Base-by-base conservation (phyloP, 2,797 vertebrate genomes). In the Avahi laniger region DNA sequence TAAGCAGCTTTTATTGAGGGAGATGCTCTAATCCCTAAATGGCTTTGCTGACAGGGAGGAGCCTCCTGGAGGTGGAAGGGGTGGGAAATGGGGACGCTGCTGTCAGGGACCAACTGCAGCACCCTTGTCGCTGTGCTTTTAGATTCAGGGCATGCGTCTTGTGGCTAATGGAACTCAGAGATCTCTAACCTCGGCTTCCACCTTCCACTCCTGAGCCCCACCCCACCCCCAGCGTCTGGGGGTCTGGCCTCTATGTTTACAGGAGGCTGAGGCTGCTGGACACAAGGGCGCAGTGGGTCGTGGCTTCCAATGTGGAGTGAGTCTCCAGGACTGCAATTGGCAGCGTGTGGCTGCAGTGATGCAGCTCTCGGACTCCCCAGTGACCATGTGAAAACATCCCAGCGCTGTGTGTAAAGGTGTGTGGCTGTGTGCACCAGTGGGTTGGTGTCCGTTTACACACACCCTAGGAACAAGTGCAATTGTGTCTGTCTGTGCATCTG, bases 1-100 rank as follows among this genome's bases (percentile, higher is more conserved):
- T 92, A 94, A 96, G 91, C 82, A 96, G 94, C 90, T 91, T 50
- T 81, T 94, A 91, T 30, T 59, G 92, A 97, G 70, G 38, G 67
- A 93, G 88, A 84, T 75, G 54, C 87, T 96, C 59, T 94, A 89
- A 95, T 97, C 92, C 89, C 91, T 95, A 97, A 97, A 97, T 91
- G 95, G 88, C 97, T 96, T 86, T 92, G 95, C 63, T 92, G 84
- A 96, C 90, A 61, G 38, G 70, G 18, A 86, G 93, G 57, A 70
- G 70, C 90, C 88, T 95, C 92, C 94, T 76, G 54, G 65, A 59
- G 22, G 76, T 57, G 76, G 91, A 54, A n/a, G 78, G 59, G 69
- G 7, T 65, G 28, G 72, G 89, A 95, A 95, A 75, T 61, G 88
- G 61, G 76, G 84, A 63, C 26, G 13, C 2, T n/a, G 2, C 82